Base-by-base conservation (phyloP, 2,113 vertebrate species). In the Engraulis encrasicolus region DNA sequence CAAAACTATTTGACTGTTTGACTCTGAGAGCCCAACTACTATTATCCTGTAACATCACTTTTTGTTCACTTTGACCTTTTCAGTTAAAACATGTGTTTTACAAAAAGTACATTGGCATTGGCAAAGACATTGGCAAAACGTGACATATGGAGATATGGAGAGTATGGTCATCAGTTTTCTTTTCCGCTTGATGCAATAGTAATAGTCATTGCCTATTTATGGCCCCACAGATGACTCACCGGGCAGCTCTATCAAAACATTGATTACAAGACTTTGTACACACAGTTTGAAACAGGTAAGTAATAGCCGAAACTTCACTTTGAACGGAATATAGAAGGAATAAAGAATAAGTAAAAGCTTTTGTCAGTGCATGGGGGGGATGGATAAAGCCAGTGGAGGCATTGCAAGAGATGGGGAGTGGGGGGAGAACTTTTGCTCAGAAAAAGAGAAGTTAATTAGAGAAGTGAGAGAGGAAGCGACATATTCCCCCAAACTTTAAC, bases 361-460 rank as follows among this genome's bases (percentile, higher is more conserved):
- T 66, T 58, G 19, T 20, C 54, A 58, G 2, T 3, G 11, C 27
- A 6, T 20, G 20, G 19, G 54, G 20, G 6, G 6, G 15, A 66
- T 12, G 31, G 9, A 66, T 14, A 66, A 66, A 61, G 11, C n/a
- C n/a, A 66, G 31, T 27, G 6, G 23, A 27, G n/a, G 58, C n/a
- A 66, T 12, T 66, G 23, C 23, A 66, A 66, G 6, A 12, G 9
- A 27, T 31, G 58, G 23, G 14, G 58, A 66, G 58, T 6, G 31
- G 31, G 31, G 54, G 3, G 23, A 27, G 0, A 66, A 66, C 54
- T n/a, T 61, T n/a, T 61, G 54, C 20, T 61, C 6, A 6, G 54
- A 31, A 66, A 66, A 66, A 66, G 86, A 83, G 89, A 91, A 90
- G 91, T 90, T 90, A 81, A 82, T 84, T 89, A 88, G 23, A 83